phyloP scores from a whole-genome alignment of 2,113 vertebrate species.

The Marmota monax region DNA sequence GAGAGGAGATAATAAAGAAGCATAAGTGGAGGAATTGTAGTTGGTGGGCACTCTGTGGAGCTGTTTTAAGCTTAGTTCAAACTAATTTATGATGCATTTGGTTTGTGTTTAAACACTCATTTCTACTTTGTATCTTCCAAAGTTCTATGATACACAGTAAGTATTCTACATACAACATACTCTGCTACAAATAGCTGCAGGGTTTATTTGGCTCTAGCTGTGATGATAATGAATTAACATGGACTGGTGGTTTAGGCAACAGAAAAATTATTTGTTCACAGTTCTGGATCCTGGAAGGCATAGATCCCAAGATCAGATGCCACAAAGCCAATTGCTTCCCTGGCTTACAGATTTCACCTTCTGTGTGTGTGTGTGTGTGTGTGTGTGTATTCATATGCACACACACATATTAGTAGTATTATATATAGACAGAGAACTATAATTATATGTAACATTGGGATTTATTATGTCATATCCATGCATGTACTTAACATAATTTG shows the following conservation, averaged over 20 bases:
- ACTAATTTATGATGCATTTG: neutral
- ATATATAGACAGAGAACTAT: too few species aligned
- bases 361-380: too few species aligned
- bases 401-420: too few species aligned
- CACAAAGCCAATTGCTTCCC: neutral
- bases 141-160: neutral
- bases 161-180: neutral
- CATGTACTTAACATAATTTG: too few species aligned
- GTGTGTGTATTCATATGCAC: too few species aligned
- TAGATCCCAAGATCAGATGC: neutral
- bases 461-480: too few species aligned
- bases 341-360: neutral
- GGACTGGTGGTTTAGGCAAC: neutral
- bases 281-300: neutral
- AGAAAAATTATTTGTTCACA: neutral
- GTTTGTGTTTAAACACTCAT: neutral
- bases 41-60: neutral
- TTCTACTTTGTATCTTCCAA: neutral
- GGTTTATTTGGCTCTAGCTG: neutral
- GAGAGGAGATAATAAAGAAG: fast-evolving
- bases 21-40: neutral
- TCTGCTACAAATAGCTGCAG: neutral
- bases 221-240: neutral
- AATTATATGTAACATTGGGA: too few species aligned
- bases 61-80: neutral